A percentile compares a stretch with the other conserved stretches of the same genome.
These are phyloP conservation scores for Oplegnathus fasciatus DNA, from an alignment of 2,113 vertebrate genomes.

Conservation along the genomic window DNA sequence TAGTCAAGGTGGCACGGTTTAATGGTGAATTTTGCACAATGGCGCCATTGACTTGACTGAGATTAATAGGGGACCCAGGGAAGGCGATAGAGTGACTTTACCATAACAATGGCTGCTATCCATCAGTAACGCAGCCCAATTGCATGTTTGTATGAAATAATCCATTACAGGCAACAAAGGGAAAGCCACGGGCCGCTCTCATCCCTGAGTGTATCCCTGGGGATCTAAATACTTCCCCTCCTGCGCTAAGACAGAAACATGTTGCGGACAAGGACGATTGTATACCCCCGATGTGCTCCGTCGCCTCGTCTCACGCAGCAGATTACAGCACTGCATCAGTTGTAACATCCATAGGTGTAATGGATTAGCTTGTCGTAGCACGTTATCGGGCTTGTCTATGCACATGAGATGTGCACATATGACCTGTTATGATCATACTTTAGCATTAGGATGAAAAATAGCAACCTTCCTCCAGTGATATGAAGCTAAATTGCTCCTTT, in stretches of 20 bases:
- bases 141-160: constrained; percentile 78
- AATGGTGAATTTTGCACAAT: constrained; percentile 73
- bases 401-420: constrained; percentile 27
- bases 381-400: constrained; percentile 59
- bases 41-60: constrained; percentile 71
- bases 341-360: constrained; percentile 43
- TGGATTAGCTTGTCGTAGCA: constrained; percentile 60
- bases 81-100: constrained; percentile 69
- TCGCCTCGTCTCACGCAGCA: constrained; percentile 32
- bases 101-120: constrained; percentile 79
- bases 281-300: constrained; percentile 13
- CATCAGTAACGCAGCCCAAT: constrained; percentile 68
- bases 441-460: constrained; percentile 51
- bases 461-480: constrained; percentile 4
- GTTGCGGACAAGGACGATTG: constrained; percentile 52
- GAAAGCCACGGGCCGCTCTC: constrained; percentile 26
- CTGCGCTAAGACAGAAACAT: constrained; percentile 44
- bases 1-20: constrained; percentile 62
- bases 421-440: constrained; percentile 54
- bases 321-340: constrained; percentile 34
- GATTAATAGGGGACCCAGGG: constrained; percentile 68
- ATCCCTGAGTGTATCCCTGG: constrained; percentile 41
- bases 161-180: constrained; percentile 75
- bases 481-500: constrained; percentile 8
- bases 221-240: constrained; percentile 46